Base-by-base conservation (phyloP, 2,113 vertebrate genomes). In the Sitta europaea region DNA sequence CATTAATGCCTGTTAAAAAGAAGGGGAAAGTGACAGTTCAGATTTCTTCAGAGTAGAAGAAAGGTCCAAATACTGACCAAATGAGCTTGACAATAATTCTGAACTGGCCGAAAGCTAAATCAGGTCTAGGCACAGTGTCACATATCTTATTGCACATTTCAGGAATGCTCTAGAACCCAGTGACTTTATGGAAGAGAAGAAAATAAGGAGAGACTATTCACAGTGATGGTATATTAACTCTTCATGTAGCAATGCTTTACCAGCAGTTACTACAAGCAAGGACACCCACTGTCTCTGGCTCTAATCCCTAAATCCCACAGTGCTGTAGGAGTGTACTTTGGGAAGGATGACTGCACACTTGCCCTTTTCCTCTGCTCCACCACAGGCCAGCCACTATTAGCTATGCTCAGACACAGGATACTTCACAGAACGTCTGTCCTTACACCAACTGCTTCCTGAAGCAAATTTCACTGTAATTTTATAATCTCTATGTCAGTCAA, bases 1-100 rank as follows among this genome's bases (percentile, higher is more conserved):
- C 99, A 99, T 99, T 65, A 99, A 98, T 10, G 99, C 99, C 99
- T 99, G 95, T 71, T 40, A 38, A 84, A 85, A 85, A 90, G 42
- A 93, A 93, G 28, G 24, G 17, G 9, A n/a, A 77, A 71, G 33
- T 0, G 1, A 71, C 38, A 92, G 63, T 36, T 93, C 51, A 93
- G 78, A 40, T 77, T 76, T 86, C 67, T 29, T 88, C 38, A 36
- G 66, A 59, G 48, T 12, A 43, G 23, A 29, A 11, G 15, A 31
- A 47, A 35, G 13, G 4, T 47, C 36, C 48, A 86, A 75, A 50
- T 36, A 93, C 54, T 45, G 74, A 73, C 19, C 73, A 86, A 77
- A 77, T 38, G 18, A 90, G 68, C 6, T 12, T 43, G 33, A 65
- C 43, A 83, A 13, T 35, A 65, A 76, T 7, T 79, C 38, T 75